These are phyloP conservation scores for Hypena proboscidalis DNA, from an alignment of 2,888 invertebrate species.

Conservation along the genomic window DNA sequence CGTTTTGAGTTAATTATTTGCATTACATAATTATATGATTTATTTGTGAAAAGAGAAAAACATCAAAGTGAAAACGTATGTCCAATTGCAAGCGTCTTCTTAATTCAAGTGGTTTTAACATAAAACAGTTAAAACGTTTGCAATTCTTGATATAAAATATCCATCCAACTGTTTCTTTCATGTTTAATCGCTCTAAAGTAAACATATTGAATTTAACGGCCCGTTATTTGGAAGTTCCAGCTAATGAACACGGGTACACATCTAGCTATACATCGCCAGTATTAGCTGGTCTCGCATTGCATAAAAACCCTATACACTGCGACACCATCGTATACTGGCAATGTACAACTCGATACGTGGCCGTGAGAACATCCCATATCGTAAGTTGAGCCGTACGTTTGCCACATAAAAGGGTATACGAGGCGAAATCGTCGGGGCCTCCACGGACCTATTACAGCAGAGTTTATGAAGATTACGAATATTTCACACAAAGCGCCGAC, in stretches of 20 bases:
- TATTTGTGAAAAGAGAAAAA: too few species aligned
- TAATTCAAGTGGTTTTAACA: too few species aligned
- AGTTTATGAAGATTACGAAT: slow-evolving; percentile 47
- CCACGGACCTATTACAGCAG: slow-evolving; percentile 32
- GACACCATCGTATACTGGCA: too few species aligned
- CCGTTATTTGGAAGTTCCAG: slow-evolving; percentile 23
- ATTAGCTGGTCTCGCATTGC: too few species aligned
- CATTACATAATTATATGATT: too few species aligned
- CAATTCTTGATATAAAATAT: not conserved
- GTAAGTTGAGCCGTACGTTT: slow-evolving; percentile 33
- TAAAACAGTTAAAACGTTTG: not conserved
- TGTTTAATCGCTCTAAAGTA: slow-evolving; percentile 6
- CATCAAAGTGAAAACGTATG: too few species aligned
- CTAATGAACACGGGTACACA: too few species aligned
- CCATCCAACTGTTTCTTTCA: slow-evolving; percentile 2
- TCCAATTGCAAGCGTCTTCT: too few species aligned
- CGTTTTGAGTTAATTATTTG: too few species aligned
- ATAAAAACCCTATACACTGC: too few species aligned
- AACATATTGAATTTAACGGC: slow-evolving; percentile 25
- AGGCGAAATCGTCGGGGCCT: slow-evolving; percentile 25
- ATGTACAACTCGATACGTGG: too few species aligned
- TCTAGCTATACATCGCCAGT: too few species aligned
- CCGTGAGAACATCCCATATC: slow-evolving; percentile 29
- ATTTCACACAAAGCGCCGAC: slow-evolving; percentile 40
- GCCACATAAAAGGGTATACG: slow-evolving; percentile 36